These are phyloP conservation scores for Phenacoccus solenopsis DNA, from an alignment of 1,140 invertebrate species.

Conservation along the genomic window DNA sequence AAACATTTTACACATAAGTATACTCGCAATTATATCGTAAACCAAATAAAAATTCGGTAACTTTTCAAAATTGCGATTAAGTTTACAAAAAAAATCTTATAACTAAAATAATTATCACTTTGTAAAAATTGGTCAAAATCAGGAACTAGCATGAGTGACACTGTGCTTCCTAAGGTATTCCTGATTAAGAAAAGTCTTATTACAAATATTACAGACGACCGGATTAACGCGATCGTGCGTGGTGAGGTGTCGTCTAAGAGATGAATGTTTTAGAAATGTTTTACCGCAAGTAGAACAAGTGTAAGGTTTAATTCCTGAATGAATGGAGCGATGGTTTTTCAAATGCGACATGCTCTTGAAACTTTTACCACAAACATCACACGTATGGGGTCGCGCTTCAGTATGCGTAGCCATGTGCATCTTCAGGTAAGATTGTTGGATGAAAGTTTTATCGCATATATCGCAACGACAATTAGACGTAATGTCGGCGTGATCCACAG, in stretches of 20 bases:
- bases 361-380: slow-evolving; percentile 36
- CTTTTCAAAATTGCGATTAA: too few species aligned
- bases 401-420: slow-evolving; percentile 62
- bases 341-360: slow-evolving; percentile 27
- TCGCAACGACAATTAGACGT: slow-evolving; percentile 37
- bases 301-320: slow-evolving; percentile 34
- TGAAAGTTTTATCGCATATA: slow-evolving; percentile 33
- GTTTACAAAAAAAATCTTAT: too few species aligned
- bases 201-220: slow-evolving; percentile 52
- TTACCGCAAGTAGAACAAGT: slow-evolving; percentile 42
- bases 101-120: too few species aligned
- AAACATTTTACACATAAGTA: too few species aligned
- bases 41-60: too few species aligned
- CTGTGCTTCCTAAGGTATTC: slow-evolving; percentile 40
- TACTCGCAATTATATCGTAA: too few species aligned
- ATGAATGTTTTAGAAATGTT: slow-evolving; percentile 37
- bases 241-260: slow-evolving; percentile 32
- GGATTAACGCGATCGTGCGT: slow-evolving; percentile 32
- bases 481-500: slow-evolving; percentile 31
- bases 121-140: slow-evolving; percentile 4
- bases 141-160: slow-evolving; percentile 24
- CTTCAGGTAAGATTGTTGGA: slow-evolving; percentile 37
- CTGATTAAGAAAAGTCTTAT: slow-evolving; percentile 58
- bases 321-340: slow-evolving; percentile 30
- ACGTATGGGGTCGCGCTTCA: slow-evolving; percentile 47